Percentiles rank a stretch among this genome's conserved stretches.
Conservation (phyloP, 1,140 invertebrate genomes). For the Lasioglossum albipes region DNA sequence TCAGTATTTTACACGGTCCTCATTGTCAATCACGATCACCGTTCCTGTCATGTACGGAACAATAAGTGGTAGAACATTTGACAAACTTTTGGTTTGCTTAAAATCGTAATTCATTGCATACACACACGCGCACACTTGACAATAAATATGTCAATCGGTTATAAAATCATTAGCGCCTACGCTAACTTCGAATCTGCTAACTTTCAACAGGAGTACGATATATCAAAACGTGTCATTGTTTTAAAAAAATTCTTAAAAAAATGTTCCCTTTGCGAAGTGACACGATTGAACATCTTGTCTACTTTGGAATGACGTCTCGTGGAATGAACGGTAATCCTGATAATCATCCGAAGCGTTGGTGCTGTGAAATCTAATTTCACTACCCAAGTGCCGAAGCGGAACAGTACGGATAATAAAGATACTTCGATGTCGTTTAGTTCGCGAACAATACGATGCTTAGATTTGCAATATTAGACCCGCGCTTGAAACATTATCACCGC, state of each 20-base stretch:
- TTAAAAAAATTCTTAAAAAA: background rate
- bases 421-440: background rate
- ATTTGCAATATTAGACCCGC: slow-evolving; percentile 90
- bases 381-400: background rate
- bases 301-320: slow-evolving; percentile 31
- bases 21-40: background rate
- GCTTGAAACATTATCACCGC: slow-evolving; percentile 93
- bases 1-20: background rate
- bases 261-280: background rate
- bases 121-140: background rate
- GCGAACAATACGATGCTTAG: slow-evolving; percentile 62
- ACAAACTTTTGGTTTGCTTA: background rate
- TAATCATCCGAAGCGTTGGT: slow-evolving; percentile 2
- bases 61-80: background rate
- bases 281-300: background rate
- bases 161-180: background rate
- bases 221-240: background rate
- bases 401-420: background rate
- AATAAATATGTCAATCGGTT: background rate
- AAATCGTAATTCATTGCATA: background rate
- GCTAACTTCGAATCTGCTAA: background rate
- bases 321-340: slow-evolving; percentile 38
- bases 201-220: background rate
- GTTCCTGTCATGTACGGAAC: background rate
- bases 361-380: slow-evolving; percentile 13